Evolutionary conservation across 2,797 vertebrate genomes (phyloP).

Genomic region (Ctenosaura bakeri): DNA sequence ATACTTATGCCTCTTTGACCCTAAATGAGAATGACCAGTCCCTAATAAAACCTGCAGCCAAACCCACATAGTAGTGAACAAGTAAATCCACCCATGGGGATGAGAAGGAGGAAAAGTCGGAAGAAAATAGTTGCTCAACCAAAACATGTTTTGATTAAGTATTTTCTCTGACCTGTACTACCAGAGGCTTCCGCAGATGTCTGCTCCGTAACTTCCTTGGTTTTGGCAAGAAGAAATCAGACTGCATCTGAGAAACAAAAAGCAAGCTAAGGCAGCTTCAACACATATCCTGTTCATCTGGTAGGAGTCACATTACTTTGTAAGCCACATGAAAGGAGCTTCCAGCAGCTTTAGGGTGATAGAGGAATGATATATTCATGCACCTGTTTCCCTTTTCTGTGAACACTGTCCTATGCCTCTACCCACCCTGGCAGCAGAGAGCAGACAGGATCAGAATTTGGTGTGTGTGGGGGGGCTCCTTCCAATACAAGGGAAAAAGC

Average conservation of each 20-base stretch:
- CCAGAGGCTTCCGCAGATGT: constrained; percentile 93
- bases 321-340: neutral
- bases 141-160: neutral
- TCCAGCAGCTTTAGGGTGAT: neutral
- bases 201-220: constrained; percentile 91
- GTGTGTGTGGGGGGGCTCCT: neutral
- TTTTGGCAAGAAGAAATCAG: constrained; percentile 94
- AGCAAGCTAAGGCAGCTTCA: constrained; percentile 26
- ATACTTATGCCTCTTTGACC: neutral
- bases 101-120: neutral
- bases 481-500: neutral
- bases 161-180: constrained; percentile 90
- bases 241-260: constrained; percentile 86
- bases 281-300: constrained; percentile 26
- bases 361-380: neutral
- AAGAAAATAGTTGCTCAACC: neutral
- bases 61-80: neutral
- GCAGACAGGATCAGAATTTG: neutral
- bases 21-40: neutral
- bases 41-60: neutral
- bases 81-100: neutral
- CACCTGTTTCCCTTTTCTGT: neutral
- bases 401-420: neutral
- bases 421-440: neutral
- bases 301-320: neutral